Conservation (phyloP, 2,888 invertebrate species). For the Proisotoma minuta region DNA sequence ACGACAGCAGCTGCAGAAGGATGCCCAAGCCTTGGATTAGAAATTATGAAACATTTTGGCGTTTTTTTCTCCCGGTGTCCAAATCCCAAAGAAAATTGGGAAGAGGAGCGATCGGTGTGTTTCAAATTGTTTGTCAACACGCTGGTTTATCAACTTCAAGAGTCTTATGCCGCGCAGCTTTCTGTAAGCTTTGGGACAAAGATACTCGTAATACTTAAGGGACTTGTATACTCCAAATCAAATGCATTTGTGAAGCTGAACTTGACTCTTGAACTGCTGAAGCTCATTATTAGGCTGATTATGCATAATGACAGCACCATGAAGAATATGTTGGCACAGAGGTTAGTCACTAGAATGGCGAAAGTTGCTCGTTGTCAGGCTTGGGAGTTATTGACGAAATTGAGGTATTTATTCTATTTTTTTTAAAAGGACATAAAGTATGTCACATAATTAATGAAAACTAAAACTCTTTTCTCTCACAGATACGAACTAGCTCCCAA, state of each 20-base stretch:
- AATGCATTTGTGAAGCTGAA: constrained; percentile 6
- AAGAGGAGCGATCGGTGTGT: neutral
- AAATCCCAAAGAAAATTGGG: no score
- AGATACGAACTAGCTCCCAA: no score
- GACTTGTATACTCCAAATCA: no score
- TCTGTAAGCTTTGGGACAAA: neutral
- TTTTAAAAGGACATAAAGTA: no score
- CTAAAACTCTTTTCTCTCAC: no score
- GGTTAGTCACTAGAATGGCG: no score
- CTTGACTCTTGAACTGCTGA: constrained; percentile 16
- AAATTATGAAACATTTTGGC: constrained; percentile 8
- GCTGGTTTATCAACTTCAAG: neutral
- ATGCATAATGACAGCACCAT: constrained; percentile 1
- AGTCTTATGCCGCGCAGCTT: neutral
- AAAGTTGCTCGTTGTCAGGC: constrained; percentile 10
- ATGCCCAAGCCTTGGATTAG: neutral
- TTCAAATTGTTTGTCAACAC: constrained; percentile 5
- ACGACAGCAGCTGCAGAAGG: neutral
- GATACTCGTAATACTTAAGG: neutral
- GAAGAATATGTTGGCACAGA: constrained; percentile 13
- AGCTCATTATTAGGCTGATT: constrained; percentile 10
- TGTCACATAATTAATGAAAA: no score
- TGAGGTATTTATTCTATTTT: no score
- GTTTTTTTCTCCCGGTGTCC: neutral
- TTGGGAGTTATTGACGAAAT: constrained; percentile 14